Evolutionary conservation across 2,888 invertebrate genomes (phyloP).

Genomic region (Strigamia transsilvanica): DNA sequence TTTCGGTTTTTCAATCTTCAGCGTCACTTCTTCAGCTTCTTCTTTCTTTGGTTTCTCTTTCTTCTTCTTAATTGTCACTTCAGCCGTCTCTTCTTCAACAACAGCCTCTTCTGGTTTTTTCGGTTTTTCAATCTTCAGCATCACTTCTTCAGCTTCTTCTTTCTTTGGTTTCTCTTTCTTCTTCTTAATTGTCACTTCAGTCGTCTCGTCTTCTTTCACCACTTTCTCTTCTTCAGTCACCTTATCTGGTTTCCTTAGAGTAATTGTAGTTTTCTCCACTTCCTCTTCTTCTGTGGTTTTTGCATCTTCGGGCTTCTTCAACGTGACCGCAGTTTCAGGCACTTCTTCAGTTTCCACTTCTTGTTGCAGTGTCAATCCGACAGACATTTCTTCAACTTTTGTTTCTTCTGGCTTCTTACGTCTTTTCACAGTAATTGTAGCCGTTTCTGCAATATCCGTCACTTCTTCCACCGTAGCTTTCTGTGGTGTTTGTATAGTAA

Average conservation of each 20-base stretch:
- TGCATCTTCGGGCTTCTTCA: constrained; percentile 38
- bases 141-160: constrained; percentile 43
- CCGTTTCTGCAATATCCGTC: neutral
- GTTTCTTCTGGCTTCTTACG: constrained; percentile 72
- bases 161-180: constrained; percentile 44
- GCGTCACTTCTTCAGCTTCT: constrained; percentile 48
- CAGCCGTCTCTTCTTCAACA: constrained; percentile 49
- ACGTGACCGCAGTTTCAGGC: neutral
- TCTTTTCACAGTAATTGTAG: neutral
- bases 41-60: constrained; percentile 51
- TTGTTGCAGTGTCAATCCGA: constrained; percentile 54
- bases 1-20: constrained; percentile 56
- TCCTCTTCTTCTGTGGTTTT: constrained; percentile 39
- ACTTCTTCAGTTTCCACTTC: constrained; percentile 52
- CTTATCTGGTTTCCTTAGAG: constrained; percentile 26
- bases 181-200: neutral
- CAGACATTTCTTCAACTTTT: constrained; percentile 62
- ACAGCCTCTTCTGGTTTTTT: too few relatives aligned
- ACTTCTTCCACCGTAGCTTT: constrained; percentile 12
- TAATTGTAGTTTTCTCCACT: constrained; percentile 41
- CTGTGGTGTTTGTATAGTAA: neutral
- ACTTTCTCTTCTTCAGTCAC: constrained; percentile 20
- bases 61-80: constrained; percentile 28
- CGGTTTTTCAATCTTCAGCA: too few relatives aligned
- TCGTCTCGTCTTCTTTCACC: constrained; percentile 6